phyloP scores from a whole-genome alignment of 2,797 vertebrate genomes.

The Limnodromus scolopaceus region DNA sequence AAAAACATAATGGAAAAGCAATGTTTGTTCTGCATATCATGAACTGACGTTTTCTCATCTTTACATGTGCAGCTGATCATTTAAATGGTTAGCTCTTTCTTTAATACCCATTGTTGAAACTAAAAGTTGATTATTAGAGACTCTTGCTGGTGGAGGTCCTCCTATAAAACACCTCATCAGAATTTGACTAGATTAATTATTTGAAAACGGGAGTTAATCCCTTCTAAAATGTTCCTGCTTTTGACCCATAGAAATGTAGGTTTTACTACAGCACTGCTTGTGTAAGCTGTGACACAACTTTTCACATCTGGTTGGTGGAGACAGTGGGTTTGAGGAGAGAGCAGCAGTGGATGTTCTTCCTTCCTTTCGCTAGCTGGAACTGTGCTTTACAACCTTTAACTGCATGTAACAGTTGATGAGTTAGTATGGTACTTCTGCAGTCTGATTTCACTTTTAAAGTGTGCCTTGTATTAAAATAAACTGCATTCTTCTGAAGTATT shows the following conservation, averaged over 20 bases:
- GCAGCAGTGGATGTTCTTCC: slow-evolving; percentile 23
- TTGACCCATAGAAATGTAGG: neutral
- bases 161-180: neutral
- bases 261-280: neutral
- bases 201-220: neutral
- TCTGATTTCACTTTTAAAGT: slow-evolving; percentile 4
- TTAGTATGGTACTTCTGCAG: neutral
- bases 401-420: slow-evolving; percentile 32
- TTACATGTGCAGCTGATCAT: slow-evolving; percentile 18
- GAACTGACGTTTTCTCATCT: slow-evolving; percentile 12
- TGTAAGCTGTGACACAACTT: neutral
- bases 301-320: neutral
- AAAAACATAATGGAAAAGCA: slow-evolving; percentile 85
- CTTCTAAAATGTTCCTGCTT: neutral
- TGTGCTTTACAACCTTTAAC: slow-evolving; percentile 11
- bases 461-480: neutral
- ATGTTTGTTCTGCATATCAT: slow-evolving; percentile 70
- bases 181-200: neutral
- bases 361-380: slow-evolving; percentile 16
- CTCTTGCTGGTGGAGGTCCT: neutral
- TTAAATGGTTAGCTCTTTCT: slow-evolving; percentile 60
- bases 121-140: neutral
- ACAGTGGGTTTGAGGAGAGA: slow-evolving; percentile 73
- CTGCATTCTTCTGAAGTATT: neutral
- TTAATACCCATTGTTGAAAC: slow-evolving; percentile 71